A percentile compares a stretch with the other conserved stretches of the same genome.
phyloP scores from a whole-genome alignment of 2,113 vertebrate genomes.

The Eudyptes chrysolophus region DNA sequence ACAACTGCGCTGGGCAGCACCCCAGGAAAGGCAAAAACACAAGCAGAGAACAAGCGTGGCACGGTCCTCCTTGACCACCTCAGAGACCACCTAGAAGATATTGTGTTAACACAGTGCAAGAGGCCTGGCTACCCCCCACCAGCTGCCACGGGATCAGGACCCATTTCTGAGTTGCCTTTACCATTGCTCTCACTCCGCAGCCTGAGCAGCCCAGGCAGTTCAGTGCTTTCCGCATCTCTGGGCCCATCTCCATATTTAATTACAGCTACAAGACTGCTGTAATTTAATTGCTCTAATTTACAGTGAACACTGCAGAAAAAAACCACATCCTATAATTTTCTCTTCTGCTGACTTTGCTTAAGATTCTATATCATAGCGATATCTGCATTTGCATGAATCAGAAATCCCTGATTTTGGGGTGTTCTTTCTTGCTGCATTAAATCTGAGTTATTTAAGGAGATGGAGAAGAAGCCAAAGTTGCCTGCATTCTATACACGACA shows the following conservation, averaged over 20 bases:
- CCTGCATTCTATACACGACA: neutral
- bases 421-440: neutral
- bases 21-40: neutral
- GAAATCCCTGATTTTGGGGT: neutral
- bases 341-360: slow-evolving; percentile 36
- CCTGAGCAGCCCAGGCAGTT: neutral
- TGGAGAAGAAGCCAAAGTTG: neutral
- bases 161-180: neutral
- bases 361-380: neutral
- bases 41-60: neutral
- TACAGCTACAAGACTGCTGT: slow-evolving; percentile 6
- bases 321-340: slow-evolving; percentile 3
- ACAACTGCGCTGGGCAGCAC: neutral
- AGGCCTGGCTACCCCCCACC: neutral
- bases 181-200: neutral
- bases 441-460: neutral
- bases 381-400: neutral
- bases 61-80: neutral
- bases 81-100: neutral
- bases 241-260: slow-evolving; percentile 7
- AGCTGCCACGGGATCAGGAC: neutral
- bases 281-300: slow-evolving; percentile 54
- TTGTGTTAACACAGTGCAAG: neutral
- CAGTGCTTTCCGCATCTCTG: neutral
- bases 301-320: slow-evolving; percentile 1